Percentiles rank a stretch among this genome's conserved stretches.
These are phyloP conservation scores for Leucophenga maculata DNA, from an alignment of 2,888 invertebrate species.

Conservation along the genomic window DNA sequence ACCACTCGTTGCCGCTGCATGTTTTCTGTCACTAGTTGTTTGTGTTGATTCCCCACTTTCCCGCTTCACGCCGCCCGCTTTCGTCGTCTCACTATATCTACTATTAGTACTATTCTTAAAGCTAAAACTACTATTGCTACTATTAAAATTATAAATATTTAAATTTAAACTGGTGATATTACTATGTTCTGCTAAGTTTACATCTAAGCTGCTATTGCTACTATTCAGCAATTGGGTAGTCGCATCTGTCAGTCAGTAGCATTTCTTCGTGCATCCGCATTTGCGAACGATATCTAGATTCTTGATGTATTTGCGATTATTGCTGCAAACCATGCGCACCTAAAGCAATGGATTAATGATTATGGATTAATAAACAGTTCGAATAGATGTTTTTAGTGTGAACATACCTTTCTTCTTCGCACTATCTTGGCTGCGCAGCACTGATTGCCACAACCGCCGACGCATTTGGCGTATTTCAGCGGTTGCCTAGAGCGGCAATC, in stretches of 20 bases:
- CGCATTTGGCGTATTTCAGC: conserved; percentile 90
- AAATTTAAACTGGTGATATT: conserved; percentile 61
- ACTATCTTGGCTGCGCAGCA: conserved; percentile 95
- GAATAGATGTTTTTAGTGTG: background rate
- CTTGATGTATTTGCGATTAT: conserved; percentile 94
- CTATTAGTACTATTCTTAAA: conserved; percentile 56
- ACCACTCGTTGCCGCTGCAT: conserved; percentile 21
- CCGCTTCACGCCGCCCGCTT: conserved; percentile 35
- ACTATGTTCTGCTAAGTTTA: conserved; percentile 65
- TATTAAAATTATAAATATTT: conserved; percentile 45
- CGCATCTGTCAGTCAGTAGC: conserved; percentile 82
- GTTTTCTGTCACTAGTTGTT: background rate
- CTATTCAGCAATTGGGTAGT: conserved; percentile 74
- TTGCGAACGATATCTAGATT: conserved; percentile 97
- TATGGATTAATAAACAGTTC: conserved; percentile 8
- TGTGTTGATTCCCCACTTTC: conserved; percentile 27
- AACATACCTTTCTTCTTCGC: conserved; percentile 89
- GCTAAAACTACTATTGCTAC: conserved; percentile 49
- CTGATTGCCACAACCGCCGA: conserved; percentile 84
- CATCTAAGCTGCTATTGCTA: conserved; percentile 72
- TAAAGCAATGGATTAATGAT: background rate
- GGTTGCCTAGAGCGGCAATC: conserved; percentile 92
- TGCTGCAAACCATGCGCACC: conserved; percentile 85
- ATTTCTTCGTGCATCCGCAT: conserved; percentile 95
- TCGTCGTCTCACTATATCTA: conserved; percentile 49